These are phyloP conservation scores for Plectropomus leopardus DNA, from an alignment of 2,113 vertebrate genomes.

Conservation along the genomic window DNA sequence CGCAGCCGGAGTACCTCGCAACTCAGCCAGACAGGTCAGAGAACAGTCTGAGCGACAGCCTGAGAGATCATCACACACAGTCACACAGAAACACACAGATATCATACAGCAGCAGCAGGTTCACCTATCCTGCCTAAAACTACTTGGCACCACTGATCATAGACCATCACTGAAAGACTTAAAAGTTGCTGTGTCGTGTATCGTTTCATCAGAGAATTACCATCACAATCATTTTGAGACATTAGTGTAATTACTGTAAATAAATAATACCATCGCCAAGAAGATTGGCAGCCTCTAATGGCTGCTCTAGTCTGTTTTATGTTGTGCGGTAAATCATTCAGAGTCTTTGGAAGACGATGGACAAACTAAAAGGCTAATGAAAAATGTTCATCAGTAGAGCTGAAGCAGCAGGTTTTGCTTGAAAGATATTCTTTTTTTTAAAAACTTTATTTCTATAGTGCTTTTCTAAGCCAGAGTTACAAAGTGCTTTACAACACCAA, in stretches of 20 bases:
- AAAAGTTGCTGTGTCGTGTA: background rate
- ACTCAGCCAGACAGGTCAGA: constrained; percentile 96
- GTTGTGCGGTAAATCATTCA: background rate
- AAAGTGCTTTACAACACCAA: no score
- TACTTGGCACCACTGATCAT: background rate
- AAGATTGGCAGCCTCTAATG: background rate
- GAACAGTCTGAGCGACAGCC: background rate
- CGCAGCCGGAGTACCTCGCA: constrained; percentile 96
- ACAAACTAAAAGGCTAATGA: background rate
- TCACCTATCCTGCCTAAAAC: background rate
- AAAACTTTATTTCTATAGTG: no score
- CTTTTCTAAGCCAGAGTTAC: no score
- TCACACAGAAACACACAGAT: background rate
- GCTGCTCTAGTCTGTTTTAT: constrained; percentile 12
- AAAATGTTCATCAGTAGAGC: background rate
- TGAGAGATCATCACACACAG: background rate
- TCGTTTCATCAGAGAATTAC: background rate
- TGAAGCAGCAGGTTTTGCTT: background rate
- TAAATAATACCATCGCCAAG: background rate
- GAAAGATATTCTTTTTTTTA: background rate
- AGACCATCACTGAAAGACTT: background rate
- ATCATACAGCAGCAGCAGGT: background rate
- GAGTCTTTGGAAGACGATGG: constrained; percentile 15
- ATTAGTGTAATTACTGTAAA: constrained; percentile 27
- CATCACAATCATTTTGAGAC: background rate